These are phyloP conservation scores for Acanthisitta chloris DNA, from an alignment of 2,113 vertebrate genomes.

Conservation along the genomic window DNA sequence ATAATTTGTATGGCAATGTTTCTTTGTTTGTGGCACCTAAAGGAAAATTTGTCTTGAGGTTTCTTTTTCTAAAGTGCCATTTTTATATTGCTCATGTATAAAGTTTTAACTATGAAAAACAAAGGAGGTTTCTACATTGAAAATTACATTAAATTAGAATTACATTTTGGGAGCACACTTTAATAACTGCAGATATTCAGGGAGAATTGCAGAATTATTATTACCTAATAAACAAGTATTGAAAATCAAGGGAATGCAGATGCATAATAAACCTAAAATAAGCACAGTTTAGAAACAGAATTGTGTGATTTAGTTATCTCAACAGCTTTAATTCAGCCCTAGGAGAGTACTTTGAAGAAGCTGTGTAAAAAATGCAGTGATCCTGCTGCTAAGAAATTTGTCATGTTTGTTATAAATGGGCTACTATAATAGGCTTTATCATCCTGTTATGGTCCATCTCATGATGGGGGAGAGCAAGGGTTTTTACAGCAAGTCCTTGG, in stretches of 20 bases:
- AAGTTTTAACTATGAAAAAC: not conserved
- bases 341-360: not conserved
- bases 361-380: not conserved
- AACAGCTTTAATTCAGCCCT: not conserved
- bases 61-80: not conserved
- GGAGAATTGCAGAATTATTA: not conserved
- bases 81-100: not conserved
- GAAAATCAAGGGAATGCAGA: not conserved
- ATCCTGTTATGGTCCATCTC: not conserved
- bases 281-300: not conserved
- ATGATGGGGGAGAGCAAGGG: not conserved
- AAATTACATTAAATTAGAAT: not conserved
- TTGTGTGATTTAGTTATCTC: not conserved
- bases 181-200: slow-evolving; percentile 17
- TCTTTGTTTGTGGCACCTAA: not conserved
- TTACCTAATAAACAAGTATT: not conserved
- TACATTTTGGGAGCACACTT: not conserved
- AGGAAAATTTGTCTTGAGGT: not conserved
- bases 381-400: not conserved
- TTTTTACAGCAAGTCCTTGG: not conserved
- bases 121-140: not conserved
- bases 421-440: not conserved
- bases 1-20: not conserved
- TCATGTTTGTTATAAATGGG: not conserved
- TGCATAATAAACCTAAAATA: not conserved